Conservation (phyloP, 2,797 vertebrate genomes). For the Pseudocheirus occidentalis region DNA sequence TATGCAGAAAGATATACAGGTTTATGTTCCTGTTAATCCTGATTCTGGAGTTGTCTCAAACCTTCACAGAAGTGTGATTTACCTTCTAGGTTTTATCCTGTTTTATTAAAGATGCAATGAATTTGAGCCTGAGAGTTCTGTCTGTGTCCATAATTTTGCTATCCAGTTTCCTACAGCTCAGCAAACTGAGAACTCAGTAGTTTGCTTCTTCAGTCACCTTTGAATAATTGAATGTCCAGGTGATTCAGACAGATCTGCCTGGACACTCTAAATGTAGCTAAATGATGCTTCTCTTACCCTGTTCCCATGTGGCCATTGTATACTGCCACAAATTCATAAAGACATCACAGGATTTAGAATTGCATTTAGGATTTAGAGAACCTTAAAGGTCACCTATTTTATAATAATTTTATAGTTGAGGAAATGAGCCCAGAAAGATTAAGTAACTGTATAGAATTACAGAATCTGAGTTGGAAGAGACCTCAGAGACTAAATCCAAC, state of each 20-base stretch:
- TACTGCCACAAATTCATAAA: neutral
- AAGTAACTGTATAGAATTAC: neutral
- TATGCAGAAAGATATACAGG: neutral
- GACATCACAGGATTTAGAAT: neutral
- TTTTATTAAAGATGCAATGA: neutral
- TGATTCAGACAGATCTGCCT: neutral
- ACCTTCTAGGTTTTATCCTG: neutral
- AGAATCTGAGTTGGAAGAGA: neutral
- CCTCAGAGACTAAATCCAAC: neutral
- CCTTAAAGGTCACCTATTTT: neutral
- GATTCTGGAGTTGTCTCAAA: neutral
- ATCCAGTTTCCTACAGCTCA: neutral
- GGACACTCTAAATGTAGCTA: neutral
- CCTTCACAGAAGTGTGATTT: neutral
- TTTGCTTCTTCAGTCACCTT: conserved; percentile 4
- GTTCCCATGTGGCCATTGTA: neutral
- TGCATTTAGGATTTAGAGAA: neutral
- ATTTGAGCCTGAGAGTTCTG: neutral
- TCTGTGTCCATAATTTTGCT: neutral
- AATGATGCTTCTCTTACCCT: neutral
- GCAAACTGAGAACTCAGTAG: neutral
- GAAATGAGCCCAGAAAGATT: neutral
- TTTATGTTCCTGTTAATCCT: neutral
- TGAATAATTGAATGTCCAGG: neutral
- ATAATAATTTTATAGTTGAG: neutral